Evolutionary conservation across 1,140 invertebrate genomes (phyloP), one percentile per base, ranked within the genome.

Genomic region (Papilio helenus): DNA sequence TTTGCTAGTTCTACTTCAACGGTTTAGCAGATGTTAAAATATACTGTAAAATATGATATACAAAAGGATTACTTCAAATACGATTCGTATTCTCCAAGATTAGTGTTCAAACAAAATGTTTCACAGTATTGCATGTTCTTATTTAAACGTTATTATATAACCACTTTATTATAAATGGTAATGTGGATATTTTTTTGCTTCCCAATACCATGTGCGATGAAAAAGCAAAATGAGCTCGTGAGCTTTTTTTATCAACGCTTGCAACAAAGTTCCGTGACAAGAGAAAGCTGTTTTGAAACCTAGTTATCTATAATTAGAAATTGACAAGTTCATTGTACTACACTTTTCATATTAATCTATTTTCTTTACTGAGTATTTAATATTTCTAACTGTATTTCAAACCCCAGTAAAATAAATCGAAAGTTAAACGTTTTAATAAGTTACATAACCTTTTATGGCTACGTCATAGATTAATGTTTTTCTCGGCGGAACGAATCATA

Each of bases 221-320:
- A 80, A 76, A 79, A 76, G 76, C 77, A 20, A 61, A 79, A 76
- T 76, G 72, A 72, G 71, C 72, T 76, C 79, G 79, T 76, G 46
- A 23, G 74, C 79, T 83, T 81, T 80, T 83, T 72, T 79, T 68
- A 79, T 14, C 3, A 61, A 61, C 65, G 79, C 55, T 80, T 58
- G 49, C 78, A 61, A 26, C 73, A 80, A 76, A 82, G 83, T 84
- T 85, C 84, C 83, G 84, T 84, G 84, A 82, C 82, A 79, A 80
- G 83, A 81, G 84, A 85, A 85, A 85, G 83, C 83, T 76, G 79
- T 71, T 72, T 77, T 78, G 80, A 79, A 61, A 61, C 58, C 58
- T 61, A 61, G 58, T 61, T 61, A 14, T 26, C 20, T 61, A 26
- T 61, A 61, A 61, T 61, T 61, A 61, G 58, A 61, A 61, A 61